These are phyloP conservation scores for Nylanderia fulva DNA, from an alignment of 1,140 invertebrate genomes.

Conservation along the genomic window DNA sequence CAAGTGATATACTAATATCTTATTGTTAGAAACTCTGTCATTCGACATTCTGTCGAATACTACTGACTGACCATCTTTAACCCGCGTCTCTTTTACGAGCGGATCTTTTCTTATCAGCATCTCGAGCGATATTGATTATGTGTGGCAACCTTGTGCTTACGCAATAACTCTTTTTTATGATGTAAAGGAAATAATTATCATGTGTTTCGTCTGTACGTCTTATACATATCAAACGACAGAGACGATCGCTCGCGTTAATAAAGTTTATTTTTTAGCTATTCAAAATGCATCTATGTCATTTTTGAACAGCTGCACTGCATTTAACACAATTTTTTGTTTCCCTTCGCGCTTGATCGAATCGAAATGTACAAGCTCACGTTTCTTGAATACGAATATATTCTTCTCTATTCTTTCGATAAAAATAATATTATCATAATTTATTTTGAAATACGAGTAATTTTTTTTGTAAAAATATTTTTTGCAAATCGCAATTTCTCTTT, in stretches of 20 bases:
- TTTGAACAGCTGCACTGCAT: background rate
- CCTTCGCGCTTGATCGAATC: background rate
- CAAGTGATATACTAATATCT: background rate
- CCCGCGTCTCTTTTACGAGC: background rate
- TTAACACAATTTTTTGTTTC: background rate
- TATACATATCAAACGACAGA: no score
- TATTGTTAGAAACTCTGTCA: background rate
- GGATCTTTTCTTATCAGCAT: slow-evolving; percentile 45
- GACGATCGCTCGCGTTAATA: background rate
- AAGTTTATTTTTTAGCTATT: slow-evolving; percentile 32
- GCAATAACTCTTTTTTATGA: background rate
- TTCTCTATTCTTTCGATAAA: slow-evolving; percentile 4
- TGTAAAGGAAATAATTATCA: background rate
- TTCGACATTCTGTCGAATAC: background rate
- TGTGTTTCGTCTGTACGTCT: background rate
- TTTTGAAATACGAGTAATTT: background rate
- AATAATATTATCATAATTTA: background rate
- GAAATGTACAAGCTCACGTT: background rate
- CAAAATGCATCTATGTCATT: background rate
- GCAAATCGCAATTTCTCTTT: background rate
- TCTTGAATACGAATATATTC: background rate
- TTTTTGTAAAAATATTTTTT: background rate
- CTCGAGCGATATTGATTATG: background rate
- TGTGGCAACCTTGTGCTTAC: background rate
- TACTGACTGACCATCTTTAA: background rate